These are phyloP conservation scores for Ictalurus punctatus DNA, from an alignment of 2,113 vertebrate species.

Conservation along the genomic window DNA sequence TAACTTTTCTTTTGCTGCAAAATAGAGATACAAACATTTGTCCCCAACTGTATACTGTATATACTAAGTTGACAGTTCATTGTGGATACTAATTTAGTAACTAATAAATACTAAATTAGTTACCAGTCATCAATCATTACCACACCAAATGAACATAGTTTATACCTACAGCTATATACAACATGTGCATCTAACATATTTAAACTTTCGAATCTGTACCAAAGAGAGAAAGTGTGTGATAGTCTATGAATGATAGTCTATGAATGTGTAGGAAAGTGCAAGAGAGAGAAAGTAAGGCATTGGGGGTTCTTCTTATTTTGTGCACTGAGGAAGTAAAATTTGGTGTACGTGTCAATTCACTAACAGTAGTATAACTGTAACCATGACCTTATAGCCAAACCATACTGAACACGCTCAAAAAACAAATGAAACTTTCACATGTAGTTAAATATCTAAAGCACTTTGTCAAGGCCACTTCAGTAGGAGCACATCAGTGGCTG, in stretches of 20 bases:
- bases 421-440: neutral
- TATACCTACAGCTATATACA: neutral
- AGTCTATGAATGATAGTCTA: neutral
- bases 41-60: neutral
- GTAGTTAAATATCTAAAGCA: neutral
- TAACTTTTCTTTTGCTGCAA: neutral
- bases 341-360: neutral
- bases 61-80: neutral
- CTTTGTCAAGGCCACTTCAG: neutral
- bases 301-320: neutral
- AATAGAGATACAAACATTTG: neutral
- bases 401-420: neutral
- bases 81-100: neutral
- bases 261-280: neutral
- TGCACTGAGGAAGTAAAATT: neutral
- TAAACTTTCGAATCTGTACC: neutral
- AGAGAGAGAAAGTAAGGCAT: neutral
- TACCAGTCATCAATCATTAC: neutral
- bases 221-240: neutral
- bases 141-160: neutral
- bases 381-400: neutral
- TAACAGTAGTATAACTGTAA: neutral
- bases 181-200: neutral
- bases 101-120: neutral
- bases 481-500: neutral